A percentile compares a stretch with the other conserved stretches of the same genome.
These are phyloP conservation scores for Sprattus sprattus DNA, from an alignment of 2,113 vertebrate genomes.

Conservation along the genomic window DNA sequence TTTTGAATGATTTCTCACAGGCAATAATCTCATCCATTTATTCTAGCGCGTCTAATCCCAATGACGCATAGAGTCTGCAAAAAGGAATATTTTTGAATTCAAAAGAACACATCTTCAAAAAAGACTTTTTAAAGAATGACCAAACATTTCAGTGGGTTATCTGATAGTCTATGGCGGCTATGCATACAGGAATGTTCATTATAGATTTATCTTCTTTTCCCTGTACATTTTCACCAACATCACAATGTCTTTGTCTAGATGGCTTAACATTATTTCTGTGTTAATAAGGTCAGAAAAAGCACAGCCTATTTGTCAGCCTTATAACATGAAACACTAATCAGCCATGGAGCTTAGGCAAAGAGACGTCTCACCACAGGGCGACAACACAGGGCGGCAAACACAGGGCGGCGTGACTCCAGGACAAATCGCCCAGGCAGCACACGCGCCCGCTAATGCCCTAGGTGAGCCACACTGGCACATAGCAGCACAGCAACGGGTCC, in stretches of 20 bases:
- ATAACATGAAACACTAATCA: neutral
- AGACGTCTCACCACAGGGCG: neutral
- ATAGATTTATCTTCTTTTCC: neutral
- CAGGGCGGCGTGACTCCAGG: neutral
- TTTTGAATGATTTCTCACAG: neutral
- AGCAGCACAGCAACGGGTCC: neutral
- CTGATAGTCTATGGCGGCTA: neutral
- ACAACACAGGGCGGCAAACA: too few species aligned
- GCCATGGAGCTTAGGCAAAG: neutral
- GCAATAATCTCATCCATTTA: constrained; percentile 1
- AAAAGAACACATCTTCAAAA: neutral
- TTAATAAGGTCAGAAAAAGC: neutral
- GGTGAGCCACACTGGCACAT: neutral
- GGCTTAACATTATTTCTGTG: neutral
- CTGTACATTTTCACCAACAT: neutral
- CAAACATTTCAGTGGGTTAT: neutral
- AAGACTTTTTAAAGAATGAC: neutral
- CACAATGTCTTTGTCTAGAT: neutral
- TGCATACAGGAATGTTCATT: neutral
- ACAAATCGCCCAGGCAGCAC: neutral
- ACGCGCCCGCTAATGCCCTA: neutral
- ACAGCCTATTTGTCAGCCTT: neutral
- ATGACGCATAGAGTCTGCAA: neutral
- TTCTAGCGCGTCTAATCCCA: neutral
- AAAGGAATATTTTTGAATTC: neutral